Evolutionary conservation across 1,140 invertebrate species (phyloP).

Genomic region (Ceratitis capitata): DNA sequence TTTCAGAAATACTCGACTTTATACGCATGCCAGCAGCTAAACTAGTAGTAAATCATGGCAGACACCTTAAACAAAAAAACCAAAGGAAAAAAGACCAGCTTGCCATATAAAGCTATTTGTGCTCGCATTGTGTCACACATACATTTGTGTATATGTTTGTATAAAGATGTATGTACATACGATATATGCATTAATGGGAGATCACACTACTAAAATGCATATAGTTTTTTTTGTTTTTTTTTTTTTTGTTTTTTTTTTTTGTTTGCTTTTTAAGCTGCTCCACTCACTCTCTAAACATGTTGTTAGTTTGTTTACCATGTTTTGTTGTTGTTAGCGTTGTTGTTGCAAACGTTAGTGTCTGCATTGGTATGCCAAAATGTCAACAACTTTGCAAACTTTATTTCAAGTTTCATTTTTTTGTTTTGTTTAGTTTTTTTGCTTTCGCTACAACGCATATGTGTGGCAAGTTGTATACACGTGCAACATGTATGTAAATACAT

Average conservation of each 20-base stretch:
- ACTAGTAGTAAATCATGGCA: constrained; percentile 31
- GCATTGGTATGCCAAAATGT: constrained; percentile 38
- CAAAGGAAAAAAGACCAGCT: no score
- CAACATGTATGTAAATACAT: not conserved
- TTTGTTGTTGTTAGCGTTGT: not conserved
- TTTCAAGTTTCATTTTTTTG: constrained; percentile 6
- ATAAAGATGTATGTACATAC: not conserved
- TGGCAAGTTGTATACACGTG: not conserved
- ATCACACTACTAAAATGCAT: not conserved
- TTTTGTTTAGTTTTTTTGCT: not conserved
- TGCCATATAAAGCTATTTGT: not conserved
- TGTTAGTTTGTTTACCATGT: constrained; percentile 26
- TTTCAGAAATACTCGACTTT: not conserved
- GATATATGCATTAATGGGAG: not conserved
- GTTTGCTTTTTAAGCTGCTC: not conserved
- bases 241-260: no score
- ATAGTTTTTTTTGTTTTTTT: not conserved
- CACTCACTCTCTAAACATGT: not conserved
- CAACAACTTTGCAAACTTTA: constrained; percentile 42
- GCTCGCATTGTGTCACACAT: constrained; percentile 27
- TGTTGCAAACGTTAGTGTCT: not conserved
- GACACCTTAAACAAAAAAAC: constrained; percentile 20
- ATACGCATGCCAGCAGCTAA: not conserved
- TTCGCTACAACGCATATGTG: not conserved
- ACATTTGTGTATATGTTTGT: not conserved